Evolutionary conservation across 1,140 invertebrate species (phyloP), one percentile per base, ranked within the genome.

Genomic region (Tetraneura akinire): DNA sequence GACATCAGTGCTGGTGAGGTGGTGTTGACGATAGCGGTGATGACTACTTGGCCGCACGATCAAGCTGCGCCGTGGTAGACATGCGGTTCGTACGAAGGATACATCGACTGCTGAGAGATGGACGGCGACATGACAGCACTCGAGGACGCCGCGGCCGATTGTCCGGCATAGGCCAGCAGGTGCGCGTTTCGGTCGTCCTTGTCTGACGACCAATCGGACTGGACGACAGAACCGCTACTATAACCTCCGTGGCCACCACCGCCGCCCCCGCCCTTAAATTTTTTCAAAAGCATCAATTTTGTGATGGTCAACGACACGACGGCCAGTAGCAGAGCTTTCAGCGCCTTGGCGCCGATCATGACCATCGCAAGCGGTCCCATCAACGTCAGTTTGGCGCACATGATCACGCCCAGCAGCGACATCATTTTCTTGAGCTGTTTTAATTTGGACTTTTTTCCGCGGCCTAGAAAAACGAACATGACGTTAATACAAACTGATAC

Each of bases 381-480:
- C 80, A 83, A 74, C 53, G 82, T 76, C 53, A 83, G 32, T 53
- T 84, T 84, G 32, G 80, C 81, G 73, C 81, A 82, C 81, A 83
- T 80, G 80, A 84, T 82, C 81, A 83, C 83, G 26, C 83, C 82
- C 80, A 83, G 49, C 83, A 84, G 81, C 68, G 83, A 83, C 83
- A 84, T 83, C 82, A 84, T 81, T 68, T 84, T 84, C 81, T 84
- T 84, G 37, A 78, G 81, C 68, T 83, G 2, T 81, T 83, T 74
- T 81, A 83, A 57, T 81, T 83, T 74, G 53, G 71, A 14, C 23
- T 91, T 88, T 14, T 78, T 78, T n/a, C 74, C 74, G 16, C 74
- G 74, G 16, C 74, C 74, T 78, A 29, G 14, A 26, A 45, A 47
- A 23, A 60, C 23, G 60, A 45, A 60, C 14, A n/a, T n/a, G n/a